These are phyloP conservation scores for Eutrigla gurnardus DNA, from an alignment of 2,797 vertebrate genomes.

Conservation along the genomic window DNA sequence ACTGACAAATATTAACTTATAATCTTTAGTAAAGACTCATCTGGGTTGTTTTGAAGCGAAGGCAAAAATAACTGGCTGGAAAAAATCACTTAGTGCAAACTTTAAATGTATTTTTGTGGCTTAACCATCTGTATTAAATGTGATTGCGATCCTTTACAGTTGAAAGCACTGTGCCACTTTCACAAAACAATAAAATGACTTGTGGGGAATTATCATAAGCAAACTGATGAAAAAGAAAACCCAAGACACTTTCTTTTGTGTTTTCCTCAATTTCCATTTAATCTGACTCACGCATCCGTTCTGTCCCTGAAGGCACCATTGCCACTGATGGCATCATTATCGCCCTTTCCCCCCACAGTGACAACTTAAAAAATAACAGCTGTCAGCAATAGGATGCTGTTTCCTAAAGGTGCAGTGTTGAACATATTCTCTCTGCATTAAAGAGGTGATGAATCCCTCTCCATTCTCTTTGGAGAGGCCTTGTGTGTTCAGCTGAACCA, in stretches of 20 bases:
- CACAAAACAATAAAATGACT: constrained; percentile 45
- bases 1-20: neutral
- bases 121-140: constrained; percentile 48
- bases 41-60: neutral
- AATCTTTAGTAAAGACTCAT: neutral
- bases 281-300: constrained; percentile 50
- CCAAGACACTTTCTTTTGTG: constrained; percentile 42
- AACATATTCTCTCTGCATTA: constrained; percentile 33
- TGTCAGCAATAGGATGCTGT: constrained; percentile 39
- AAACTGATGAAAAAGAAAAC: constrained; percentile 43
- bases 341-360: constrained; percentile 52
- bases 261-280: constrained; percentile 62
- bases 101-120: constrained; percentile 16
- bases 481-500: constrained; percentile 21
- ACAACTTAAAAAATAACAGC: constrained; percentile 47
- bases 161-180: constrained; percentile 23
- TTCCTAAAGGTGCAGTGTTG: constrained; percentile 29
- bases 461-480: constrained; percentile 7
- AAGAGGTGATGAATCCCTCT: constrained; percentile 24
- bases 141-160: constrained; percentile 31
- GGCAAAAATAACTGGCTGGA: neutral
- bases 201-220: constrained; percentile 36
- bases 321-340: constrained; percentile 68
- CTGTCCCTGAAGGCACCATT: constrained; percentile 64
- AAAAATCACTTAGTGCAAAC: constrained; percentile 1